Percentiles rank a stretch among this genome's conserved stretches.
phyloP scores from a whole-genome alignment of 2,113 vertebrate species.

The Toxotes chatareus region DNA sequence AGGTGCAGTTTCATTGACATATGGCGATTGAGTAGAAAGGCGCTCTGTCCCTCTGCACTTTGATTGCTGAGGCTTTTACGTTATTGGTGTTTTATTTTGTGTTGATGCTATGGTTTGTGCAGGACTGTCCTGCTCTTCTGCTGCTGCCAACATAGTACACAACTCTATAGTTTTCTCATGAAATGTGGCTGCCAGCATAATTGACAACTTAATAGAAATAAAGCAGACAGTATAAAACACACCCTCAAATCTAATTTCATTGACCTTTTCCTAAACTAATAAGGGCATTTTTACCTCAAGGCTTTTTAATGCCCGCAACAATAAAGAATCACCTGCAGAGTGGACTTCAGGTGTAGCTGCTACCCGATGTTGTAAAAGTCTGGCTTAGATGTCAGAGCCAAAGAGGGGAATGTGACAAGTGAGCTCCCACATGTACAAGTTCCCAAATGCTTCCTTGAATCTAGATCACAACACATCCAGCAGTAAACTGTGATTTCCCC shows the following conservation, averaged over 20 bases:
- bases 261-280: neutral
- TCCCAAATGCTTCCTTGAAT: constrained; percentile 41
- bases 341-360: neutral
- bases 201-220: neutral
- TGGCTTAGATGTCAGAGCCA: constrained; percentile 23
- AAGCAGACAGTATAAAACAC: neutral
- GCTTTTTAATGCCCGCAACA: neutral
- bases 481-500: constrained; percentile 21
- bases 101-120: neutral
- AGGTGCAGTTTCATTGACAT: neutral
- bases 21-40: neutral
- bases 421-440: constrained; percentile 7
- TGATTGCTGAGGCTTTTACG: neutral
- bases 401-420: constrained; percentile 16
- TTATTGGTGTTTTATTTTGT: neutral
- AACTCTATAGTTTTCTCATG: neutral
- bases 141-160: neutral
- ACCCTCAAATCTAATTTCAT: neutral
- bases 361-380: neutral
- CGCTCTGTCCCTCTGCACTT: neutral
- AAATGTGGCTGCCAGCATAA: neutral
- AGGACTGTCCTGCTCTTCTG: too few relatives aligned
- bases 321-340: neutral
- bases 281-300: too few relatives aligned
- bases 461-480: constrained; percentile 43